Base-by-base conservation (phyloP, 2,888 invertebrate species). In the Ecliptopera silaceata region DNA sequence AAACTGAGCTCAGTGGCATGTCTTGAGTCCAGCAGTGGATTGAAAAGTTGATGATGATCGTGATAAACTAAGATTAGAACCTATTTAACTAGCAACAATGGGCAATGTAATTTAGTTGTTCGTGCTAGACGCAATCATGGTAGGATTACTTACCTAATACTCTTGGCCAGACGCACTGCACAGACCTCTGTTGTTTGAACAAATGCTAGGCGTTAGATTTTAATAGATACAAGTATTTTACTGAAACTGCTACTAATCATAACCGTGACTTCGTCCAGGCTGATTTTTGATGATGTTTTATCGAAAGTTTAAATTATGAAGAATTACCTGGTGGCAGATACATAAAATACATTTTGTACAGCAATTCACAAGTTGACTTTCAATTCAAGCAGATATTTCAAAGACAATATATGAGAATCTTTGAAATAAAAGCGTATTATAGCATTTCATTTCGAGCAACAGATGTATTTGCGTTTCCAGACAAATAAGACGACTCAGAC, bases 391-490 rank as follows among this genome's bases (percentile, higher is more conserved):
- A 22, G 6, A 22, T 22, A 22, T 22, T 22, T 22, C 22, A 2
- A 22, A 22, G 22, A 22, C 22, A 22, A 36, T 15, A 8, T 15
- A 13, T 5, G 13, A 11, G 15, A 36, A 15, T 36, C 8, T 36
- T 5, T 12, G 12, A 34, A 6, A 36, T 42, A 42, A 5, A 42
- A 6, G 22, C 4, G 22, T 42, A 6, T n/a, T n/a, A n/a, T 42
- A 43, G 41, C 43, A 34, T 54, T 22, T 15, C 41, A 34, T 22
- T 46, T 36, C 45, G 45, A 39, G 59, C 59, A 59, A 56, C 59
- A 56, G 54, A 50, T 59, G 54, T 51, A 45, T 59, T 59, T 45
- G 17, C 48, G 52, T 36, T 48, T 22, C 48, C 36, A 52, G 36
- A 48, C 39, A 55, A 52, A 45, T 18, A 44, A 17, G 15, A 31